phyloP scores from a whole-genome alignment of 2,113 vertebrate genomes.

The Corapipo altera region DNA sequence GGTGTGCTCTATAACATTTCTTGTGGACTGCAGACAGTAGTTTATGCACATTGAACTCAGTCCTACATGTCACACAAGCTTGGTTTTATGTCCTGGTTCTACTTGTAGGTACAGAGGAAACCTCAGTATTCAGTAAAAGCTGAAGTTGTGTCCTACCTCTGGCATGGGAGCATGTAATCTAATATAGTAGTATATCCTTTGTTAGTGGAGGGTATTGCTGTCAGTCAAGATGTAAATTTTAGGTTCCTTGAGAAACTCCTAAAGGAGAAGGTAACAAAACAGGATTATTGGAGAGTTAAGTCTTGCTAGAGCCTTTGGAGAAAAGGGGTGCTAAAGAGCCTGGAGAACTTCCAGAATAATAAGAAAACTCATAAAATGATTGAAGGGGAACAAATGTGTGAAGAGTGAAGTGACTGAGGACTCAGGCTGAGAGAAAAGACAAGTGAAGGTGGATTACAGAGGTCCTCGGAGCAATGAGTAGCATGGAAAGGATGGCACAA shows the following conservation, averaged over 20 bases:
- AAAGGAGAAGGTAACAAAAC: background rate
- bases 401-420: background rate
- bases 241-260: background rate
- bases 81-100: background rate
- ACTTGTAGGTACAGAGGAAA: background rate
- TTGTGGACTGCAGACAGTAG: background rate
- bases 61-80: accelerated
- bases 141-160: background rate
- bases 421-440: background rate
- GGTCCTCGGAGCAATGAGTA: background rate
- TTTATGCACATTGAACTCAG: background rate
- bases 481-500: background rate
- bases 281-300: background rate
- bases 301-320: background rate
- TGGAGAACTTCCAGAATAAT: background rate
- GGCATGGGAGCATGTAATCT: background rate
- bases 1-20: background rate
- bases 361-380: background rate
- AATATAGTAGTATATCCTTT: background rate
- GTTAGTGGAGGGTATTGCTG: background rate
- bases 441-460: background rate
- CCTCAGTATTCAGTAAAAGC: background rate
- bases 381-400: background rate
- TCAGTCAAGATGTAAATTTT: background rate
- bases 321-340: background rate